Base-by-base conservation (phyloP, 2,888 invertebrate genomes). In the Torymus texanus region DNA sequence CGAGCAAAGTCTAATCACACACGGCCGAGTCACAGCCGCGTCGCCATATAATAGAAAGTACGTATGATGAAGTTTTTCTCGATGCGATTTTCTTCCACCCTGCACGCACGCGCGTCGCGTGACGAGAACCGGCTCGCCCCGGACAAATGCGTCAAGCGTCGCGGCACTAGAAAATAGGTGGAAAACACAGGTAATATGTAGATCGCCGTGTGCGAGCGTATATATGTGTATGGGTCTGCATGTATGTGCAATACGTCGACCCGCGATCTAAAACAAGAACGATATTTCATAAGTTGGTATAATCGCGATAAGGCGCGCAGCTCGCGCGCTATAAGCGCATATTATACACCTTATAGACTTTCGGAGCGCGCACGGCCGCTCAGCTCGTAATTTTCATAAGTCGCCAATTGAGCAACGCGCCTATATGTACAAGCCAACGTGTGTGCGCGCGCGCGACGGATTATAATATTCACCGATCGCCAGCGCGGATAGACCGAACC, bases 401-500 rank as follows among this genome's bases (percentile, higher is more conserved):
- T 41, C 65, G 58, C 29, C 21, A 70, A 76, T 71, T 77, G 77
- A 77, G 77, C 51, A 77, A 77, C 59, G 50, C 12, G 51, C 51
- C 21, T 41, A 41, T 41, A 41, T 41, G 41, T 41, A 41, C 41
- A 41, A 41, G 41, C 8, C 41, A 8, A 41, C 41, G 8, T 41
- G 41, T 41, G 41, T 8, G 41, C 29, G 29, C 29, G 24, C 24
- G 24, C 24, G 50, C 58, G 50, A 65, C 21, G 41, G 55, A 73
- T 78, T 73, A 67, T 72, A 55, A 41, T 65, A 72, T 76, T 51
- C 56, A 18, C 18, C 67, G 72, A 67, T 61, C 78, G 51, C 41
- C 41, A 8, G 8, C 41, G 41, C 41, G 41, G 41, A 41, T 41
- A 41, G 41, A 8, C 41, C 41, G 8, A 41, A 41, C 41, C 41